Conservation (phyloP, 2,113 vertebrate species). For the Lepisosteus osseus region DNA sequence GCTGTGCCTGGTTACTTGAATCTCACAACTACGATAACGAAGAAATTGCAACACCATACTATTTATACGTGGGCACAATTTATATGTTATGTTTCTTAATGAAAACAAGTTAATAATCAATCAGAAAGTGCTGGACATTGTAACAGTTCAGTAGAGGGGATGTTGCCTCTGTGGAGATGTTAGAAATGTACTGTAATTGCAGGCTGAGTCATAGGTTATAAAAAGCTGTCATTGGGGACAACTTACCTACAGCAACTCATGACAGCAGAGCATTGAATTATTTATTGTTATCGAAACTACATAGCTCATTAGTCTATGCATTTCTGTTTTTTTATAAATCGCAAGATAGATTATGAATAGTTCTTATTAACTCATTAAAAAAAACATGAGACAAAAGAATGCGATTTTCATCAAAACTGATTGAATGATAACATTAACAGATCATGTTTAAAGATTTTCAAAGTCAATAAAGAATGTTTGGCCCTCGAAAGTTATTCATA, state of each 20-base stretch:
- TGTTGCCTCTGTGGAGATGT: conserved; percentile 60
- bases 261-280: conserved; percentile 65
- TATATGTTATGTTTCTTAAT: background rate
- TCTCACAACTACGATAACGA: too few species aligned
- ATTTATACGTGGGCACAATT: too few species aligned
- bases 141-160: conserved; percentile 46
- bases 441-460: too few species aligned
- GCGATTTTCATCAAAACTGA: too few species aligned
- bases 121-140: conserved; percentile 26
- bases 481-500: too few species aligned
- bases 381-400: too few species aligned
- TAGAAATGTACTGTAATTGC: conserved; percentile 54
- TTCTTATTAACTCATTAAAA: too few species aligned
- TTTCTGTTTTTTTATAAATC: conserved; percentile 51
- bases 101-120: background rate
- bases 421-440: too few species aligned
- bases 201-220: conserved; percentile 72
- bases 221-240: conserved; percentile 72
- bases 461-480: too few species aligned
- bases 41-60: too few species aligned
- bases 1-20: too few species aligned
- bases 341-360: background rate
- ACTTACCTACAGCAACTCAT: conserved; percentile 65
- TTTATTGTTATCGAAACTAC: conserved; percentile 67
- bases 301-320: conserved; percentile 55